Evolutionary conservation across 2,888 invertebrate species (phyloP), one percentile per base, ranked within the genome.

Genomic region (Hypomecis punctinalis): DNA sequence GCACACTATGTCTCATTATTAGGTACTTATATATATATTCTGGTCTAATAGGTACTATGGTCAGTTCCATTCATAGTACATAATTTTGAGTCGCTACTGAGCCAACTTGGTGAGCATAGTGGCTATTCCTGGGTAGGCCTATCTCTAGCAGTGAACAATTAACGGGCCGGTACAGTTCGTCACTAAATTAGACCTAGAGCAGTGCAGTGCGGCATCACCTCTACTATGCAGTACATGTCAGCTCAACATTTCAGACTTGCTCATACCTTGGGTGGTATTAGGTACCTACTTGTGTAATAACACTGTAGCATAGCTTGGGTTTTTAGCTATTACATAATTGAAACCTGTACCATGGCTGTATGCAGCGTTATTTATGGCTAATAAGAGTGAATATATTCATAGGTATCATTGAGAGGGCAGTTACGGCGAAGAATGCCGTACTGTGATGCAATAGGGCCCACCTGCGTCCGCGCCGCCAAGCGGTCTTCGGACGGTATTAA

Each of bases 401-500:
- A 45, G 49, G 63, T 64, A 61, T 59, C 56, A 47, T 63, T 63
- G 66, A 55, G 59, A 46, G 60, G 67, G 55, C 66, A 66, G 60
- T 62, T 63, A 72, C 67, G 63, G 58, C 74, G 72, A 68, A 82
- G 86, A 85, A 86, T 86, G 86, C 78, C 78, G 74, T 71, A 78
- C 75, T 76, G 74, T 84, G 84, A 84, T 82, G 87, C 84, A 88
- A 89, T 76, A 69, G 63, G 72, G 69, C 81, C 79, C 88, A 88
- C 88, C 81, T 80, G 85, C 79, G 83, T 80, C 74, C 73, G 79
- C 83, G 87, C 78, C 84, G 90, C 88, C 90, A 86, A 81, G 87
- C 90, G 76, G 88, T 89, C 90, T 89, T 88, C 79, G 48, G 64
- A 42, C 53, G 47, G 37, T 43, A 58, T 66, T 61, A 61, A 66